Evolutionary conservation across 2,797 vertebrate genomes (phyloP).

Genomic region (Phalanger gymnotis): DNA sequence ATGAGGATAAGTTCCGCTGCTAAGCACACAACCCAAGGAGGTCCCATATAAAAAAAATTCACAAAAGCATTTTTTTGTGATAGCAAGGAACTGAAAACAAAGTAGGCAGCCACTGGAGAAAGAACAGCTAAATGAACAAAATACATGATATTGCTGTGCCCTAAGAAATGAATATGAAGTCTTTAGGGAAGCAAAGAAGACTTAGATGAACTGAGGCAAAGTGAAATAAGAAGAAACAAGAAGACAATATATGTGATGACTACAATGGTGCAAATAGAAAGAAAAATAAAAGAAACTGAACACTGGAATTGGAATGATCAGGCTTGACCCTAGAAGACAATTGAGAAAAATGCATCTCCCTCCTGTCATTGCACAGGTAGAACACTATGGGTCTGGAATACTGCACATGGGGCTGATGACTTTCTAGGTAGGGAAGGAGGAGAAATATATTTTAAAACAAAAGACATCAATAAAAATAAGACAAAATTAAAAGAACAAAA

Average conservation of each 20-base stretch:
- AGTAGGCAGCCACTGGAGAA: not conserved
- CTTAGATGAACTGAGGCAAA: not conserved
- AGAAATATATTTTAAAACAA: not conserved
- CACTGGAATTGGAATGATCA: not conserved
- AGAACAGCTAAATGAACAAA: not conserved
- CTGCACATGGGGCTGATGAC: not conserved
- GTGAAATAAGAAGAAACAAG: not conserved
- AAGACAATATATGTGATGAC: not conserved
- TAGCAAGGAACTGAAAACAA: not conserved
- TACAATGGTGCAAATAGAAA: not conserved
- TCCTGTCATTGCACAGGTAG: not conserved
- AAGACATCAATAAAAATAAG: not conserved
- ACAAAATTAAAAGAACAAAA: not conserved
- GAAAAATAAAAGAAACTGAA: not conserved
- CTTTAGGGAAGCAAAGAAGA: not conserved
- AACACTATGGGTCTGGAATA: not conserved
- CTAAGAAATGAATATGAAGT: not conserved
- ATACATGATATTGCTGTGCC: not conserved
- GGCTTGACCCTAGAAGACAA: not conserved
- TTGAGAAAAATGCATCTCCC: not conserved
- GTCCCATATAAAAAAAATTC: not conserved
- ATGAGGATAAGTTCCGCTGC: not conserved
- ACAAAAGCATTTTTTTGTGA: not conserved
- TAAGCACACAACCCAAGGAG: not conserved
- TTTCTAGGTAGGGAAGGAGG: not conserved